A percentile compares a stretch with the other conserved stretches of the same genome.
These are phyloP conservation scores for Hydraecia micacea DNA, from an alignment of 2,888 invertebrate genomes.

Conservation along the genomic window DNA sequence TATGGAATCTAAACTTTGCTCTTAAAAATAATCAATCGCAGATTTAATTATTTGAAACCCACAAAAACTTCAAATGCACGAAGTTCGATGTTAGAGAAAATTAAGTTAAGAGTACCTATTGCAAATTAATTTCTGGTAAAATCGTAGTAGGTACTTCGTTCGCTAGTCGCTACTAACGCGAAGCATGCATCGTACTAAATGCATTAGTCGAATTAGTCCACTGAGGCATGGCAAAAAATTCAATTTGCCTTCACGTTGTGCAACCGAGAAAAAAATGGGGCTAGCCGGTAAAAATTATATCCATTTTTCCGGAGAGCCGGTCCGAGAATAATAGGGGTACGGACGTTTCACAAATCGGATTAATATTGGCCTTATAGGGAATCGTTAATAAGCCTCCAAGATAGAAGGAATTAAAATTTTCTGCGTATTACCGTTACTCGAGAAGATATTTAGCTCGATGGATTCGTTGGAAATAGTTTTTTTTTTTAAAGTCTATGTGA, in stretches of 20 bases:
- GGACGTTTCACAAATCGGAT: conserved; percentile 84
- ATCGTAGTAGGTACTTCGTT: conserved; percentile 40
- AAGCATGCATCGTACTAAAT: conserved; percentile 85
- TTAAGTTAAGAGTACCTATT: conserved; percentile 47
- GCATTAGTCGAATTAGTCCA: conserved; percentile 89
- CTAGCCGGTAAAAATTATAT: conserved; percentile 85
- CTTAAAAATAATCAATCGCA: not conserved
- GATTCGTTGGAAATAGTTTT: not conserved
- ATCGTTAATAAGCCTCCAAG: conserved; percentile 75
- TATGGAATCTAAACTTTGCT: not conserved
- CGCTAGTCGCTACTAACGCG: conserved; percentile 49
- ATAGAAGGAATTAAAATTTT: conserved; percentile 50
- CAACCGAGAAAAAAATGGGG: conserved; percentile 80
- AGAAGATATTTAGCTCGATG: not conserved
- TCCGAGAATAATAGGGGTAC: conserved; percentile 79
- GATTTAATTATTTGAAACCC: not conserved
- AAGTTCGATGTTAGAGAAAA: conserved; percentile 27
- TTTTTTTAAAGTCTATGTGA: not conserved
- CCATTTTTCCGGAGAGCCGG: conserved; percentile 82
- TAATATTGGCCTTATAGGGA: conserved; percentile 81
- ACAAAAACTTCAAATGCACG: not conserved
- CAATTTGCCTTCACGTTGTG: conserved; percentile 86
- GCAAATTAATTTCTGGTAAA: conserved; percentile 66
- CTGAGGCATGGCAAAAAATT: conserved; percentile 88
- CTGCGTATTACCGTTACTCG: conserved; percentile 33